phyloP scores from a whole-genome alignment of 2,888 invertebrate species.

The Camptogramma bilineatum region DNA sequence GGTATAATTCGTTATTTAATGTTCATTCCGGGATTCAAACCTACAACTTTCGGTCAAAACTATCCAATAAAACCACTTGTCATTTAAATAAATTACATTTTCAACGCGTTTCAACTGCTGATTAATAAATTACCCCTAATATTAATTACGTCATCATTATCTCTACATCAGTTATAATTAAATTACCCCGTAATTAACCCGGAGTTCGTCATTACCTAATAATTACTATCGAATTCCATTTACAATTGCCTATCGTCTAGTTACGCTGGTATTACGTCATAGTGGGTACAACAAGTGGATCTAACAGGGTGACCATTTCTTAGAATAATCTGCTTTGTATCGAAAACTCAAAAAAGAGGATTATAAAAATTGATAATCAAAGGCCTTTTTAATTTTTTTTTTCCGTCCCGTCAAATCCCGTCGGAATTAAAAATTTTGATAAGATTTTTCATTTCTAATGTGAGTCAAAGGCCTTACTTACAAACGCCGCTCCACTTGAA shows the following conservation, averaged over 20 bases:
- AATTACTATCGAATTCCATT: conserved; percentile 31
- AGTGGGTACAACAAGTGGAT: conserved; percentile 27
- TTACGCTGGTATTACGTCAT: conserved; percentile 38
- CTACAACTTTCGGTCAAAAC: too few species aligned
- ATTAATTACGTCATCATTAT: conserved; percentile 2
- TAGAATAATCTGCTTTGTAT: not conserved
- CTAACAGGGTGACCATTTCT: conserved; percentile 27
- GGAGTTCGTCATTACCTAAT: conserved; percentile 32
- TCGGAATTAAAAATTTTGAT: too few species aligned
- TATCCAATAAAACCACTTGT: too few species aligned
- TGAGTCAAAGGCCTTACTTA: too few species aligned
- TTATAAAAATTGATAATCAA: too few species aligned
- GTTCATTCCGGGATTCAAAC: too few species aligned
- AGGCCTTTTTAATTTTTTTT: too few species aligned
- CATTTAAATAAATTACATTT: not conserved
- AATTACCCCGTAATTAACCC: conserved; percentile 21
- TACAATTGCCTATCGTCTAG: conserved; percentile 30
- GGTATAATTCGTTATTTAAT: too few species aligned
- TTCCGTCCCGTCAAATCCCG: too few species aligned
- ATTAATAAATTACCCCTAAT: conserved; percentile 1
- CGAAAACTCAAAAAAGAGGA: too few species aligned
- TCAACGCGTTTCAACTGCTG: not conserved
- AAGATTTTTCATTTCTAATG: too few species aligned
- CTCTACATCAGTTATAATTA: conserved; percentile 20
- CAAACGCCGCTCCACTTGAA: too few species aligned